These are phyloP conservation scores for Anoplophora glabripennis DNA, from an alignment of 1,140 invertebrate genomes.

Conservation along the genomic window DNA sequence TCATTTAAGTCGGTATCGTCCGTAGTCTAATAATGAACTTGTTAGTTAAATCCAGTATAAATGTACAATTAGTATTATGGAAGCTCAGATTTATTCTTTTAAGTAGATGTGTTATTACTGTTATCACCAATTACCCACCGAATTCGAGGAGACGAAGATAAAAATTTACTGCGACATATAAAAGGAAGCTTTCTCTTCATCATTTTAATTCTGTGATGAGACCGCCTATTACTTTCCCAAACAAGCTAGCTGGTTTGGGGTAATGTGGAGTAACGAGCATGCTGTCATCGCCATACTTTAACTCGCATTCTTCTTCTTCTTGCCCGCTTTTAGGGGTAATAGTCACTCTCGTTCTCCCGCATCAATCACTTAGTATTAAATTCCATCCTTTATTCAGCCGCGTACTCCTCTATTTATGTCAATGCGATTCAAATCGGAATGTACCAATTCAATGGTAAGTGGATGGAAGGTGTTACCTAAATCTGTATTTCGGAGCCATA, in stretches of 20 bases:
- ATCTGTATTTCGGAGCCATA: too few relatives aligned
- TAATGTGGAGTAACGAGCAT: slow-evolving; percentile 26
- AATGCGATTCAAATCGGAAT: slow-evolving; percentile 7
- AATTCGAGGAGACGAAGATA: not conserved
- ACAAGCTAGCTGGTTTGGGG: slow-evolving; percentile 13
- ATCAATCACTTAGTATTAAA: slow-evolving; percentile 27
- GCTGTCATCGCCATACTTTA: slow-evolving; percentile 26
- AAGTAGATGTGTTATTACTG: too few relatives aligned
- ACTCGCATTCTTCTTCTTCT: slow-evolving; percentile 25
- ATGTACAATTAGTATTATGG: too few relatives aligned
- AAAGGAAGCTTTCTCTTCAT: slow-evolving; percentile 26
- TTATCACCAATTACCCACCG: not conserved
- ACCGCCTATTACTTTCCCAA: slow-evolving; percentile 24
- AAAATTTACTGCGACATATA: slow-evolving; percentile 12
- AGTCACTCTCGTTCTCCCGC: slow-evolving; percentile 16
- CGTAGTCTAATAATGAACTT: too few relatives aligned
- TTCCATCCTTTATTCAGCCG: not conserved
- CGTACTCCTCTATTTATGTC: slow-evolving; percentile 13
- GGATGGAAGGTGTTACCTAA: too few relatives aligned
- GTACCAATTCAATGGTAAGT: too few relatives aligned
- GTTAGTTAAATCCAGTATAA: too few relatives aligned
- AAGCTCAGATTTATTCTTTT: too few relatives aligned
- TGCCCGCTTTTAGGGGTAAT: slow-evolving; percentile 21
- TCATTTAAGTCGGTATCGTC: too few relatives aligned
- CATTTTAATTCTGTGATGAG: slow-evolving; percentile 25